Evolutionary conservation across 2,888 invertebrate species (phyloP), one percentile per base, ranked within the genome.

Genomic region (Leptinotarsa peninsularis): DNA sequence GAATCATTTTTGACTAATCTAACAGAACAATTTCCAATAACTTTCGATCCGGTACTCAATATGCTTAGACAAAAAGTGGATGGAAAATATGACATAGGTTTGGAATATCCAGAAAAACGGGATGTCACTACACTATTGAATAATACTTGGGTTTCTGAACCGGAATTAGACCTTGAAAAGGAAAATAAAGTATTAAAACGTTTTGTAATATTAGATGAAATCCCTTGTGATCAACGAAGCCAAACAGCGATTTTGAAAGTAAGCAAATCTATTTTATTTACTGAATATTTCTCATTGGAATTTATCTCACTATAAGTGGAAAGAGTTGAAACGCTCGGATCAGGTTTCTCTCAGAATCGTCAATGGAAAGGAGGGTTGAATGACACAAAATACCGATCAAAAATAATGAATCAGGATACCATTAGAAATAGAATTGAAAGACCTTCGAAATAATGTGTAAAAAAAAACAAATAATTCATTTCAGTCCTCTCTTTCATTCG

Each of bases 191-290:
- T 4, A 23, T 1, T 21, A n/a, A 83, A 82, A 72, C 80, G 87
- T 69, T 86, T 83, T 73, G 79, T 84, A 14, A 83, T 87, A 27
- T 78, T 86, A 67, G 76, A 84, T 13, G 82, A 84, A 71, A 82
- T 88, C 72, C 85, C 86, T 1, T 82, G 80, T 18, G 72, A 82
- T 27, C 43, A 18, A 7, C 78, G 76, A 3, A 71, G 81, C 43
- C 86, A 86, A 77, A 75, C 74, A 68, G 69, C 79, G 43, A 80
- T 87, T 60, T 33, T 88, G 49, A 82, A 84, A 71, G 80, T 77
- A 76, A 79, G 75, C 33, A 70, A 71, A 67, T 27, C 58, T n/a
- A 52, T 52, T 17, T 17, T 1, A 5, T 52, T 52, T 17, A 15
- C 52, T 52, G 3, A 17, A 17, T n/a, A 15, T 52, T 17, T 52